phyloP scores from a whole-genome alignment of 2,113 vertebrate species.

The Smithornis capensis region DNA sequence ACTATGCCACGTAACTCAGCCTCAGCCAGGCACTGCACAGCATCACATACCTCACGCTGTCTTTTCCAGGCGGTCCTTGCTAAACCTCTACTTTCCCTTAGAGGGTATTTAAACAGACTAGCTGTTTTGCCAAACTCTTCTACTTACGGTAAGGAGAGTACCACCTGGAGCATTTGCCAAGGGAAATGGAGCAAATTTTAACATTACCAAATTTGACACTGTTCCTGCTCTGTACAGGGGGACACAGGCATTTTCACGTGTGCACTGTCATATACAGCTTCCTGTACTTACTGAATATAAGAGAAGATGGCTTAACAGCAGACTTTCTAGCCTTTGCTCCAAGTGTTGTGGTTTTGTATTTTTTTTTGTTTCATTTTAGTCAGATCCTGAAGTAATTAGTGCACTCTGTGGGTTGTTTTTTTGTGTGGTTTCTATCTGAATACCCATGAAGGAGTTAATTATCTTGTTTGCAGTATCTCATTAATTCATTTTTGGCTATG shows the following conservation, averaged over 20 bases:
- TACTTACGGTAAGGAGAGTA: neutral
- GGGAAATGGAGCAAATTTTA: neutral
- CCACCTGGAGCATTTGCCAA: neutral
- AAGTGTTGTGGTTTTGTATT: constrained; percentile 35
- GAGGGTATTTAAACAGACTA: neutral
- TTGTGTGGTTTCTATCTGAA: constrained; percentile 61
- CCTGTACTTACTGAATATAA: neutral
- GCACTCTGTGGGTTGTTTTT: neutral
- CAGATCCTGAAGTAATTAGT: constrained; percentile 45
- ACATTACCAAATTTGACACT: neutral
- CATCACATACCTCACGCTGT: neutral
- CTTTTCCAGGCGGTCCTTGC: neutral
- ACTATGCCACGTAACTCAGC: neutral
- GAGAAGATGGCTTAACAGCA: neutral
- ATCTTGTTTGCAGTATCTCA: constrained; percentile 55
- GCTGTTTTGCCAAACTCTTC: neutral
- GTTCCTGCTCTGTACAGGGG: neutral
- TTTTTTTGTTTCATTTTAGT: constrained; percentile 30
- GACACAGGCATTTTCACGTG: neutral
- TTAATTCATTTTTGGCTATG: constrained; percentile 55
- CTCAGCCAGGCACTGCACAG: neutral
- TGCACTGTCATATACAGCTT: neutral
- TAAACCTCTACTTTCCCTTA: neutral
- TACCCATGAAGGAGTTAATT: constrained; percentile 60
- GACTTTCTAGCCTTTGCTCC: constrained; percentile 35